These are phyloP conservation scores for Muricea muricata DNA, from an alignment of 92 coral and sea anemone species.

Conservation along the genomic window DNA sequence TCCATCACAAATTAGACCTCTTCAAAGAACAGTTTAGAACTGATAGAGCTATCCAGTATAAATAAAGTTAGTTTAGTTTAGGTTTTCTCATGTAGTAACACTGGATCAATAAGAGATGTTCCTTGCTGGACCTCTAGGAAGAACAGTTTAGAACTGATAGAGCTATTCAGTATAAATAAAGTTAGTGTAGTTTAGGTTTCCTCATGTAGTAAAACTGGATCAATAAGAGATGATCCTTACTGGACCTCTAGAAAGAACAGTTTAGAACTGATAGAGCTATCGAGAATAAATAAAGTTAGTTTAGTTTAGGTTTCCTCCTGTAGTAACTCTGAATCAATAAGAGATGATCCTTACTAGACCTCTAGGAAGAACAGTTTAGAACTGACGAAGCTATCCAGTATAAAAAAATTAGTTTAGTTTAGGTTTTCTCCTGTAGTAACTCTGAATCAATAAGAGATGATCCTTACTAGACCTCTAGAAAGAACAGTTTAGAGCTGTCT, in stretches of 20 bases:
- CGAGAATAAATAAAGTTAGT: background rate
- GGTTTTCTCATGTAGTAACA: too few species aligned
- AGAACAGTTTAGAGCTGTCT: too few species aligned
- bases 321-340: background rate
- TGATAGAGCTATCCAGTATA: too few species aligned
- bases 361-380: constrained; percentile 4
- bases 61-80: too few species aligned
- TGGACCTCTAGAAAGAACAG: background rate
- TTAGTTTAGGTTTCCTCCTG: constrained; percentile 12
- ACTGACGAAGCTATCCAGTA: background rate
- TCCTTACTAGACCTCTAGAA: too few species aligned
- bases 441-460: too few species aligned
- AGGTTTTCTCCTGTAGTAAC: background rate
- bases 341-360: background rate
- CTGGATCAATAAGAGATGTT: too few species aligned
- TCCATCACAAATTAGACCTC: too few species aligned
- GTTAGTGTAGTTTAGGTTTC: background rate
- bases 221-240: background rate
- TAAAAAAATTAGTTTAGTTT: background rate
- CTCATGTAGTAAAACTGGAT: background rate
- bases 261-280: background rate
- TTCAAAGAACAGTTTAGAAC: too few species aligned
- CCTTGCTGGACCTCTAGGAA: too few species aligned
- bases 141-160: too few species aligned
- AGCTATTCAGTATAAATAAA: too few species aligned